Percentiles rank a stretch among this genome's conserved stretches.
Conservation (phyloP, 2,888 invertebrate species). For the Dinocampus coccinellae region DNA sequence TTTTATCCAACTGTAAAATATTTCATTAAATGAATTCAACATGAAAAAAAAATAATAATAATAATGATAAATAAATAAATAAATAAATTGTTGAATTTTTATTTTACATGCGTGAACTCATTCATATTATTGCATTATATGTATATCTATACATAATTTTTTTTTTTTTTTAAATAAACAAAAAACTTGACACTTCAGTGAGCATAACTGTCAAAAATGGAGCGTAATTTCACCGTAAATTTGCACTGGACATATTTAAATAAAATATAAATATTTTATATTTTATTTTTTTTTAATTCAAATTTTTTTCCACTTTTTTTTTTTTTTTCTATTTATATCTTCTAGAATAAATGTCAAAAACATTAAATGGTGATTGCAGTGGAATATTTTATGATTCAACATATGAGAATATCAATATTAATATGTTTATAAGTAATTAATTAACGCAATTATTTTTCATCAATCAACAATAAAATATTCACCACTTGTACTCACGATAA, state of each 20-base stretch:
- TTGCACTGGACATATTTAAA: conserved; percentile 10
- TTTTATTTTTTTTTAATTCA: no score
- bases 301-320: neutral
- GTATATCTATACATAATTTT: neutral
- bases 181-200: conserved; percentile 17
- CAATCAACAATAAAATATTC: no score
- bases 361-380: neutral
- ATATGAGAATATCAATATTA: neutral
- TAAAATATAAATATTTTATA: conserved; percentile 7
- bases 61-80: neutral
- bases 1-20: conserved; percentile 3
- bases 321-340: neutral
- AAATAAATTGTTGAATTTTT: conserved; percentile 26
- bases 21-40: neutral
- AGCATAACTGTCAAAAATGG: conserved; percentile 8
- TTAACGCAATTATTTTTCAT: no score
- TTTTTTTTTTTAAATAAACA: no score
- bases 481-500: no score
- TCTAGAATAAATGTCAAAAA: no score
- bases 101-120: neutral
- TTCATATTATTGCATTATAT: neutral
- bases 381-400: neutral
- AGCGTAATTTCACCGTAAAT: neutral
- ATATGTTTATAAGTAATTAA: neutral
- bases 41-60: neutral